phyloP scores from a whole-genome alignment of 2,888 invertebrate species.

The Charanyca ferruginea region DNA sequence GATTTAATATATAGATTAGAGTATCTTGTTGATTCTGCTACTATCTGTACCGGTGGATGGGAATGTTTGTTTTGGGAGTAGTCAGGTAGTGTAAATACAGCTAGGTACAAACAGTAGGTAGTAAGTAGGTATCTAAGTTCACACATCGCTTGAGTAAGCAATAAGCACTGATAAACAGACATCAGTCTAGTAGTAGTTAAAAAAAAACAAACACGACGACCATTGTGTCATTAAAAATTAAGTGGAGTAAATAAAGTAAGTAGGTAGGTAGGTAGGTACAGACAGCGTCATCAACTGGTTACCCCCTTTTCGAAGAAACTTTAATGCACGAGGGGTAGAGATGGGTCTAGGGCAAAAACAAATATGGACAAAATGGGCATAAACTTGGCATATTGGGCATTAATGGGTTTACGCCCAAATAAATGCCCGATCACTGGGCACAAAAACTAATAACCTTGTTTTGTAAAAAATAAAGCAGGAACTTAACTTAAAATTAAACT shows the following conservation, averaged over 20 bases:
- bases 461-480: too few species aligned
- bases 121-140: slow-evolving; percentile 57
- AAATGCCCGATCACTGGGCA: too few species aligned
- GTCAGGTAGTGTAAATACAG: slow-evolving; percentile 76
- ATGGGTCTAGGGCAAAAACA: too few species aligned
- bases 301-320: too few species aligned
- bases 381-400: too few species aligned
- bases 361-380: too few species aligned
- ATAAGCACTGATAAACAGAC: slow-evolving; percentile 38
- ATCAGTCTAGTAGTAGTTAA: slow-evolving; percentile 32
- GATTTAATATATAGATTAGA: slow-evolving; percentile 56
- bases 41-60: slow-evolving; percentile 78
- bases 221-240: slow-evolving; percentile 31
- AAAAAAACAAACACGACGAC: slow-evolving; percentile 23
- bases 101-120: slow-evolving; percentile 54
- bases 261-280: too few species aligned
- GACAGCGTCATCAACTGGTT: too few species aligned
- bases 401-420: too few species aligned
- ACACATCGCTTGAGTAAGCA: slow-evolving; percentile 47
- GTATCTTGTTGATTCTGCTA: slow-evolving; percentile 69
- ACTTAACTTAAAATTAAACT: too few species aligned
- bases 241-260: slow-evolving; percentile 25
- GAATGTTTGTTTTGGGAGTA: slow-evolving; percentile 80
- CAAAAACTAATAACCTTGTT: too few species aligned
- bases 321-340: too few species aligned